Evolutionary conservation across 2,888 invertebrate species (phyloP).

Genomic region (Ernsta delagoae): DNA sequence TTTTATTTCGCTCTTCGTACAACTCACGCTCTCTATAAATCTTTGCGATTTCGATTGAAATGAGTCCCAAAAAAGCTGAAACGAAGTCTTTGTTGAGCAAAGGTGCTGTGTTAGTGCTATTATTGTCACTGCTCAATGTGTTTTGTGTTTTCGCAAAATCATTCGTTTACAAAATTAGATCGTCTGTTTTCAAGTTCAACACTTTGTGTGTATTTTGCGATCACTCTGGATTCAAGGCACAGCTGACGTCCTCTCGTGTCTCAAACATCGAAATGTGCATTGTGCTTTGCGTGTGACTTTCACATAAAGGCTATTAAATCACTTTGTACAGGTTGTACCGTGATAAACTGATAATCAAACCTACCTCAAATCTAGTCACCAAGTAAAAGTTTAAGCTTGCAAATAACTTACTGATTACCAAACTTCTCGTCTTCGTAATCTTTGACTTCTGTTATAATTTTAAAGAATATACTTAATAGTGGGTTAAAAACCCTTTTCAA

Average conservation of each 20-base stretch:
- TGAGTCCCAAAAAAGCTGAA: constrained; percentile 66
- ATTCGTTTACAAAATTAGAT: constrained; percentile 28
- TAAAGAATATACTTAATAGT: background rate
- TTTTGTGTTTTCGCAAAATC: constrained; percentile 24
- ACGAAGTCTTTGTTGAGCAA: constrained; percentile 58
- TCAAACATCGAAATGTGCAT: background rate
- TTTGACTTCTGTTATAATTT: constrained; percentile 1
- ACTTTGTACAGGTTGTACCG: background rate
- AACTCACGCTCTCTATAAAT: constrained; percentile 40
- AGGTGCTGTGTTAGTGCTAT: constrained; percentile 51
- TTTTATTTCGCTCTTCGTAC: constrained; percentile 65
- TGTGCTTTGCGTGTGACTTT: background rate
- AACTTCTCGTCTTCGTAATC: constrained; percentile 1
- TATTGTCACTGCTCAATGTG: constrained; percentile 2
- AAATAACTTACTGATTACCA: constrained; percentile 10
- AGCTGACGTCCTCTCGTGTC: background rate
- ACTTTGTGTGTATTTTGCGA: constrained; percentile 25
- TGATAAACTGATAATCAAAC: background rate
- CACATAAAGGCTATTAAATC: background rate
- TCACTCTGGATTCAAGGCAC: constrained; percentile 8
- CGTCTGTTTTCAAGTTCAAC: constrained; percentile 35
- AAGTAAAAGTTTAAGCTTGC: constrained; percentile 13
- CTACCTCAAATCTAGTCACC: background rate
- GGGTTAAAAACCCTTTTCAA: background rate
- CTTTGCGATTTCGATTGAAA: constrained; percentile 41